Evolutionary conservation across 2,113 vertebrate genomes (phyloP).

Genomic region (Amphilophus citrinellus): DNA sequence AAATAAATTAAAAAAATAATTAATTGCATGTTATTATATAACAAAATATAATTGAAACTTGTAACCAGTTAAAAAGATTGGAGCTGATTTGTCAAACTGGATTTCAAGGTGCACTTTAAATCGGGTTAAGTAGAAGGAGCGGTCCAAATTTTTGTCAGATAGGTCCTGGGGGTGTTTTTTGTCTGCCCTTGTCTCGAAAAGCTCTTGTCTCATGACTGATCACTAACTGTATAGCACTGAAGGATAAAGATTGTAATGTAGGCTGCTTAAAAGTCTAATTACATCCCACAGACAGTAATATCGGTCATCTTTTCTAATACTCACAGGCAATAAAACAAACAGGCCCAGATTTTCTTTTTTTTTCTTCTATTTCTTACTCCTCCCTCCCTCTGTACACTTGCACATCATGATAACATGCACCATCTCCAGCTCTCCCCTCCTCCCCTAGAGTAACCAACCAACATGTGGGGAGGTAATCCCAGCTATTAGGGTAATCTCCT

Average conservation of each 20-base stretch:
- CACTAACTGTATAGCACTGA: not conserved
- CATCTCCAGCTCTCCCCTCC: slow-evolving; percentile 50
- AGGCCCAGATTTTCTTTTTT: slow-evolving; percentile 38
- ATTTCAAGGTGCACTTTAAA: slow-evolving; percentile 2
- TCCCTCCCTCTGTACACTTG: slow-evolving; percentile 55
- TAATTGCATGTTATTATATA: not conserved
- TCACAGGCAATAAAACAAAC: slow-evolving; percentile 46
- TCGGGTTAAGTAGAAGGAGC: not conserved
- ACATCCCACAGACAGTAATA: not conserved
- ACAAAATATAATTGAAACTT: not conserved
- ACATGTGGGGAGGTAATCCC: slow-evolving; percentile 85
- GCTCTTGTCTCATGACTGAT: slow-evolving; percentile 42
- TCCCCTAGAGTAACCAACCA: slow-evolving; percentile 72
- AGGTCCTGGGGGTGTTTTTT: slow-evolving; percentile 48
- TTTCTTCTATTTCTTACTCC: slow-evolving; percentile 26
- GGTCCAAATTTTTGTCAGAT: slow-evolving; percentile 6
- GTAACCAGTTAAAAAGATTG: not conserved
- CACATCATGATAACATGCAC: slow-evolving; percentile 70
- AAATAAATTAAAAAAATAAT: not conserved
- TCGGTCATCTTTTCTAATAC: not conserved
- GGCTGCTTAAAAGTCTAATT: slow-evolving; percentile 26
- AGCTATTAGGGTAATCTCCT: slow-evolving; percentile 87
- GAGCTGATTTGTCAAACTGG: not conserved
- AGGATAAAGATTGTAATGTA: slow-evolving; percentile 18
- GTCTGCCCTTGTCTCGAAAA: slow-evolving; percentile 22